Conservation (phyloP, 2,113 vertebrate species). For the Clarias gariepinus region DNA sequence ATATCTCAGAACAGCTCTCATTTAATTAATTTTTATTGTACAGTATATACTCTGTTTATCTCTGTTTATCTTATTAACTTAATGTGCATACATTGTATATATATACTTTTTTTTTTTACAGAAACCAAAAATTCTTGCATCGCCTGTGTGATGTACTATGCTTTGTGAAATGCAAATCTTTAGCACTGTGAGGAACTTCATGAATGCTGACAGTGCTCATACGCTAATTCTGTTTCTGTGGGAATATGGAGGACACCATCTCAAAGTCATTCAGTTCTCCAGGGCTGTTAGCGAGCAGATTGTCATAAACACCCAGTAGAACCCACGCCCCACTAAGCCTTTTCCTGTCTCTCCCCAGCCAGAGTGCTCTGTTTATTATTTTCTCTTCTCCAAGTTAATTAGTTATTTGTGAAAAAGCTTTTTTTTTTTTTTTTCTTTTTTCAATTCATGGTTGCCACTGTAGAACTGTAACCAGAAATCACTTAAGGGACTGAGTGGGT, state of each 20-base stretch:
- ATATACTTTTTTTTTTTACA: not conserved
- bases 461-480: constrained; percentile 35
- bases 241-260: constrained; percentile 56
- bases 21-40: not conserved
- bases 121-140: not conserved
- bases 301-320: constrained; percentile 38
- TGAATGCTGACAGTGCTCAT: not conserved
- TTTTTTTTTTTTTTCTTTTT: constrained; percentile 29
- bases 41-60: not conserved
- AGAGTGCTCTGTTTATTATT: constrained; percentile 50
- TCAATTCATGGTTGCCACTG: constrained; percentile 48
- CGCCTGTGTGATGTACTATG: too few relatives aligned
- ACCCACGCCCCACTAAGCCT: constrained; percentile 54
- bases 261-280: constrained; percentile 58
- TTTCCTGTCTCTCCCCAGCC: constrained; percentile 30
- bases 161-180: not conserved
- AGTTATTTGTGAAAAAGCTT: constrained; percentile 50
- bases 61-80: too few relatives aligned
- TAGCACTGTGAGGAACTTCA: constrained; percentile 10
- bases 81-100: not conserved
- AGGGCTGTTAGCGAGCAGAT: constrained; percentile 56
- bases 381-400: constrained; percentile 60
- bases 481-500: constrained; percentile 29
- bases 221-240: constrained; percentile 23
- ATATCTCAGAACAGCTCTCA: not conserved